These are phyloP conservation scores for Oxyruncus cristatus DNA, from an alignment of 2,113 vertebrate species.

Conservation along the genomic window DNA sequence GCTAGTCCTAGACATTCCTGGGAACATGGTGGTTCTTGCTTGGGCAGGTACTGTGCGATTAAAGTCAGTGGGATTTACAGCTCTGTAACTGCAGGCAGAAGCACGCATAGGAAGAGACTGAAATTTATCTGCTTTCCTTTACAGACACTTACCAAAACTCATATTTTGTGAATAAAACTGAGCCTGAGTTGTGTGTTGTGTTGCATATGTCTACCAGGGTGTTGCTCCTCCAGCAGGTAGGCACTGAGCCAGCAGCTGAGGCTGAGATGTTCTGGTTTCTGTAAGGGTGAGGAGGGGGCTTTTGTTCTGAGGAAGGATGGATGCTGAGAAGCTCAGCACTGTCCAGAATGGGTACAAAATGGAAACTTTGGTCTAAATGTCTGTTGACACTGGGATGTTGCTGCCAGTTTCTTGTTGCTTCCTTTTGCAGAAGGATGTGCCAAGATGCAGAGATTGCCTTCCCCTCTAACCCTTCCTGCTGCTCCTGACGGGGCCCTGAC, in stretches of 20 bases:
- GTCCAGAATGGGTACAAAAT: neutral
- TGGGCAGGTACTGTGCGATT: neutral
- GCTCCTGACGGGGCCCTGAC: neutral
- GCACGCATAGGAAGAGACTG: neutral
- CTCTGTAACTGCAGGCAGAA: neutral
- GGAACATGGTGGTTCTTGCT: accelerated
- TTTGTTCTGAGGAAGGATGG: neutral
- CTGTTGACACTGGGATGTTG: neutral
- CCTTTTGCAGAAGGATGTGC: neutral
- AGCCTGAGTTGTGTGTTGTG: neutral
- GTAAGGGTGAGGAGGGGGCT: neutral
- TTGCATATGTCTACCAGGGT: no score
- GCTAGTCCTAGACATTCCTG: neutral
- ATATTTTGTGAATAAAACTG: neutral
- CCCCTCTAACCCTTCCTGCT: neutral
- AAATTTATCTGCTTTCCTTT: neutral
- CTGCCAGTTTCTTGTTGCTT: neutral
- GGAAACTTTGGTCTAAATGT: neutral
- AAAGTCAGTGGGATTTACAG: slow-evolving; percentile 49
- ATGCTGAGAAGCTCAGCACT: neutral
- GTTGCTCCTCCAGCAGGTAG: neutral
- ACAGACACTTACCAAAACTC: neutral
- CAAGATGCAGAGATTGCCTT: neutral
- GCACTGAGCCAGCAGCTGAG: neutral
- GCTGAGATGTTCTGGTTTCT: neutral